These are phyloP conservation scores for Ennomos fuscantarius DNA, from an alignment of 2,888 invertebrate species.

Conservation along the genomic window DNA sequence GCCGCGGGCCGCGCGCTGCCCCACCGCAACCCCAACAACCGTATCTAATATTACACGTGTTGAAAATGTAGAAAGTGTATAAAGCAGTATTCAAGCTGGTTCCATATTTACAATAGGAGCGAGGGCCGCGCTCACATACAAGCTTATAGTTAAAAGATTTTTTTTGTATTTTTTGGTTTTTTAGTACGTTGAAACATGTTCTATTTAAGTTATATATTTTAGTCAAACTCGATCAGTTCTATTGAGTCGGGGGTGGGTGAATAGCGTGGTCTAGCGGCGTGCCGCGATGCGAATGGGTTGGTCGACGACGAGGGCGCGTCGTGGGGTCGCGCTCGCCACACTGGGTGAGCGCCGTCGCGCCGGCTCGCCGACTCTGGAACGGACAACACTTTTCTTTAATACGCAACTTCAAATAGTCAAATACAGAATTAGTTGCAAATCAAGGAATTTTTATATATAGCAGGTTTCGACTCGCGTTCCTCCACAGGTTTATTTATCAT, in stretches of 20 bases:
- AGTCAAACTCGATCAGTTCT: constrained; percentile 46
- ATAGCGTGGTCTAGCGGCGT: constrained; percentile 51
- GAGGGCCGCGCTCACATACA: constrained; percentile 62
- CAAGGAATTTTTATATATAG: too few relatives aligned
- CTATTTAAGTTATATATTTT: constrained; percentile 38
- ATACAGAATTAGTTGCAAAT: neutral
- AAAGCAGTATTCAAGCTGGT: constrained; percentile 72
- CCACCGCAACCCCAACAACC: constrained; percentile 47
- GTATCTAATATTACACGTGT: constrained; percentile 68
- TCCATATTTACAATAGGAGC: constrained; percentile 70
- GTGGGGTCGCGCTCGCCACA: constrained; percentile 72
- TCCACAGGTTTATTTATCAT: too few relatives aligned
- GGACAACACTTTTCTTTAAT: constrained; percentile 3
- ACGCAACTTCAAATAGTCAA: neutral
- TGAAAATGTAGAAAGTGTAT: constrained; percentile 74
- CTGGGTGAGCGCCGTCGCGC: constrained; percentile 56
- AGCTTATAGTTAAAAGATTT: constrained; percentile 66
- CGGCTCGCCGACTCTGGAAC: constrained; percentile 74
- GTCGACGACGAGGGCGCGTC: constrained; percentile 67
- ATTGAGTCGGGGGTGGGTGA: constrained; percentile 51
- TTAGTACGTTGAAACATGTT: constrained; percentile 42
- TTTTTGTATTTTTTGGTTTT: constrained; percentile 53
- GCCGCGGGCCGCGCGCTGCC: constrained; percentile 12
- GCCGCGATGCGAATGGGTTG: constrained; percentile 63
- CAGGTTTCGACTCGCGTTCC: too few relatives aligned